Evolutionary conservation across 1,140 invertebrate genomes (phyloP).

Genomic region (Drosophila pruinosa): DNA sequence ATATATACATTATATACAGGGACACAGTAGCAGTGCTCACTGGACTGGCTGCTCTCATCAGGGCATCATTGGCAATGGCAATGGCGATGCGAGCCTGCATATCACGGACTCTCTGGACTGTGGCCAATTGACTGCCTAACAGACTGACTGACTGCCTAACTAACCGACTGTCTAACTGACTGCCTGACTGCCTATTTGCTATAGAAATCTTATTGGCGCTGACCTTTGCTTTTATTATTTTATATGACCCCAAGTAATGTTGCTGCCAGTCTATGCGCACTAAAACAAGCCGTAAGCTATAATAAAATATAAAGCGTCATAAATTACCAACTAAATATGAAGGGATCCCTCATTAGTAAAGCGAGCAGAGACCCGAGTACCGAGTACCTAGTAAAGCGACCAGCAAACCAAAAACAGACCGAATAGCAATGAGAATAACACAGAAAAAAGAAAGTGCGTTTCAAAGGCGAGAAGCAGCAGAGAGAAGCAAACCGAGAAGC

Average conservation of each 20-base stretch:
- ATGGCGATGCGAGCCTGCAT: not conserved
- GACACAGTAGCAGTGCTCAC: not conserved
- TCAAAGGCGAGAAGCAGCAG: no score
- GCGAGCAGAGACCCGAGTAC: no score
- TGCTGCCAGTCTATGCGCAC: not conserved
- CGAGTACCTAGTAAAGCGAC: no score
- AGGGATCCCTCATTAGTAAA: not conserved
- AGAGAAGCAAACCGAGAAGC: no score
- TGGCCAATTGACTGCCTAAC: not conserved
- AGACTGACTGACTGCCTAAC: not conserved
- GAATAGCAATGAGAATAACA: no score
- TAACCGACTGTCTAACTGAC: not conserved
- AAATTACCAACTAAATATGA: not conserved
- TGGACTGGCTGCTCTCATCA: no score
- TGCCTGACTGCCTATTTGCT: not conserved
- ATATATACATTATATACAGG: not conserved
- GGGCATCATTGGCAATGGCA: not conserved
- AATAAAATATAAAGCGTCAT: not conserved
- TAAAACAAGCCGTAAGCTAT: not conserved
- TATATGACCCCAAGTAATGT: conserved; percentile 43
- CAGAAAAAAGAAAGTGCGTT: no score
- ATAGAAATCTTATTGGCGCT: not conserved
- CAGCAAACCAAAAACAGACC: no score
- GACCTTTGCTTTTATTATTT: conserved; percentile 47
- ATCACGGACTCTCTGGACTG: not conserved